phyloP scores from a whole-genome alignment of 2,888 invertebrate species.

The Ormyrus thymus region DNA sequence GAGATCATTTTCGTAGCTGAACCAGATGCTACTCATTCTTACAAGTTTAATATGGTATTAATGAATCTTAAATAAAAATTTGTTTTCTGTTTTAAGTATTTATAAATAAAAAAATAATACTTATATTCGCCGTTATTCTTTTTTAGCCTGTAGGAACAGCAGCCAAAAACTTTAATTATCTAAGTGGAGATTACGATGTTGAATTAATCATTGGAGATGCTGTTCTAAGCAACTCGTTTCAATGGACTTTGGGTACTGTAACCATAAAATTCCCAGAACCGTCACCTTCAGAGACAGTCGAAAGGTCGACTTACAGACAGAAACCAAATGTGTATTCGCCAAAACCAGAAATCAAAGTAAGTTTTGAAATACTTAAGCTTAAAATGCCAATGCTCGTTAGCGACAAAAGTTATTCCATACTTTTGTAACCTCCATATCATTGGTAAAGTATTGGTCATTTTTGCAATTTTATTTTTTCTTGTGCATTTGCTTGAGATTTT shows the following conservation, averaged over 20 bases:
- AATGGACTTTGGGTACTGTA: constrained; percentile 89
- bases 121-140: constrained; percentile 24
- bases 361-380: not conserved
- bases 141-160: constrained; percentile 85
- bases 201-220: constrained; percentile 94
- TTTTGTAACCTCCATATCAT: constrained; percentile 72
- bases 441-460: constrained; percentile 67
- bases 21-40: constrained; percentile 84
- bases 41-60: constrained; percentile 92
- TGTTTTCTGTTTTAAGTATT: not conserved
- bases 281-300: constrained; percentile 62
- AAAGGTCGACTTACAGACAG: constrained; percentile 67
- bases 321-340: constrained; percentile 73
- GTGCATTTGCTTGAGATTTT: constrained; percentile 1
- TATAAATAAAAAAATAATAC: not conserved
- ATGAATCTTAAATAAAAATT: not conserved
- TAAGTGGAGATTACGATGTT: constrained; percentile 87
- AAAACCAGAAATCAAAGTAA: constrained; percentile 80
- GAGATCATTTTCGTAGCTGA: constrained; percentile 97
- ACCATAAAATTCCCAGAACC: constrained; percentile 81
- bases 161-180: constrained; percentile 85
- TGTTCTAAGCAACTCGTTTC: constrained; percentile 90
- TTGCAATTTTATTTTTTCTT: constrained; percentile 21
- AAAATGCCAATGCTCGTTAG: constrained; percentile 71
- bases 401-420: constrained; percentile 61